Evolutionary conservation across 2,797 vertebrate species (phyloP).

Genomic region (Mallotus villosus): DNA sequence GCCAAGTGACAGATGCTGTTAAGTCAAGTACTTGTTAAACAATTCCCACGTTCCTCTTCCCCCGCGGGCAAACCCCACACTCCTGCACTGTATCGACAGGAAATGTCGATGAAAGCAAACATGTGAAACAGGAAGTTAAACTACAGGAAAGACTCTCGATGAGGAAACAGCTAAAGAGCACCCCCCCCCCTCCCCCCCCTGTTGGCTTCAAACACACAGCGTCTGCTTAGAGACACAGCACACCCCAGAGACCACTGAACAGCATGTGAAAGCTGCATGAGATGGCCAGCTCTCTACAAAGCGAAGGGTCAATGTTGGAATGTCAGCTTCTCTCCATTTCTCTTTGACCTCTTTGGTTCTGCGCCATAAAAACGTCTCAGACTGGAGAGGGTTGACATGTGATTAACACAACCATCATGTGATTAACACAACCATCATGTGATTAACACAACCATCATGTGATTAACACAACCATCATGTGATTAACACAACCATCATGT

Average conservation of each 20-base stretch:
- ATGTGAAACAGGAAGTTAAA: constrained; percentile 22
- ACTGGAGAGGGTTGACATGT: constrained; percentile 14
- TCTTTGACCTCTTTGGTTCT: constrained; percentile 15
- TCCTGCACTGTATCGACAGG: constrained; percentile 14
- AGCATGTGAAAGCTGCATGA: constrained; percentile 19
- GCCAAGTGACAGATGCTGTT: constrained; percentile 30
- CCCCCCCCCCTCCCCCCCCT: constrained; percentile 8
- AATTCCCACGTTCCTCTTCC: constrained; percentile 14
- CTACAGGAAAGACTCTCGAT: constrained; percentile 29
- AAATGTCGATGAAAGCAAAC: constrained; percentile 28
- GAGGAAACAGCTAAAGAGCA: constrained; percentile 26
- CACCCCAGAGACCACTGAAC: constrained; percentile 24
- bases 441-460: too few species aligned
- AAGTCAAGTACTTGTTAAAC: constrained; percentile 18
- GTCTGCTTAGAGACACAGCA: constrained; percentile 31
- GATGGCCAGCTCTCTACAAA: constrained; percentile 7
- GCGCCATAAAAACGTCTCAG: constrained; percentile 18
- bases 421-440: not conserved
- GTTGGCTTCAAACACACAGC: constrained; percentile 4
- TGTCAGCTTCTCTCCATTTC: constrained; percentile 10
- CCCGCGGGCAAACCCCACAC: not conserved
- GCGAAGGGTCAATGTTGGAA: constrained; percentile 4
- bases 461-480: too few species aligned
- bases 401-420: constrained; percentile 21
- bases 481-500: too few species aligned